Percentiles rank a stretch among this genome's conserved stretches.
Conservation (phyloP, 2,113 vertebrate species). For the Centropus unirufus region DNA sequence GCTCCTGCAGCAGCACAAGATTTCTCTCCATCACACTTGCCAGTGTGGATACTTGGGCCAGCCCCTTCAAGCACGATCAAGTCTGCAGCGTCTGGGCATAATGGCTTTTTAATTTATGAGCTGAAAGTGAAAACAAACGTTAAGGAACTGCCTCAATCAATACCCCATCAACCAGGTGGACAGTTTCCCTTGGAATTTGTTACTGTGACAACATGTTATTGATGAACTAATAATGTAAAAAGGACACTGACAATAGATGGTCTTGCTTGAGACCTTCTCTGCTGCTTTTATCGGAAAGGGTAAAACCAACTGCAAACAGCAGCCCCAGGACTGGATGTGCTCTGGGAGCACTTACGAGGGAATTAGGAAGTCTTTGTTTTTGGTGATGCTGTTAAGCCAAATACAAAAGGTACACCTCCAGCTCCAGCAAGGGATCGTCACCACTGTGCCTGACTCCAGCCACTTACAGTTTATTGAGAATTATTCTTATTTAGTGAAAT, state of each 20-base stretch:
- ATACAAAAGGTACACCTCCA: background rate
- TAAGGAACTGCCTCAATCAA: background rate
- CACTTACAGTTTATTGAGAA: background rate
- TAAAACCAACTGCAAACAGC: background rate
- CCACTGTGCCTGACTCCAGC: background rate
- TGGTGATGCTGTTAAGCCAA: background rate
- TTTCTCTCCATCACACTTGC: background rate
- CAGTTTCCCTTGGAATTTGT: background rate
- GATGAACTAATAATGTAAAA: background rate
- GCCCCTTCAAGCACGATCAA: background rate
- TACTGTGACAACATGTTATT: background rate
- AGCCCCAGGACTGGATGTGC: background rate
- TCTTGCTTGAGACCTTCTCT: background rate
- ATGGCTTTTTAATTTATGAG: background rate
- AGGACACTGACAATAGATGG: background rate
- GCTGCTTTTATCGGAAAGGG: background rate
- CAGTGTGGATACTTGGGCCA: accelerated
- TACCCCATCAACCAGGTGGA: background rate
- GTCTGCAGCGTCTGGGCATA: background rate
- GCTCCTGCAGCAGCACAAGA: background rate
- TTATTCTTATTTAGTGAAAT: background rate
- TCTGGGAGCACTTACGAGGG: background rate
- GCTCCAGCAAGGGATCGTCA: background rate
- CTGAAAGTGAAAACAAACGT: background rate
- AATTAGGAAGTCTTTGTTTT: background rate